These are phyloP conservation scores for Steromphala cineraria DNA, from an alignment of 2,888 invertebrate genomes.

Conservation along the genomic window DNA sequence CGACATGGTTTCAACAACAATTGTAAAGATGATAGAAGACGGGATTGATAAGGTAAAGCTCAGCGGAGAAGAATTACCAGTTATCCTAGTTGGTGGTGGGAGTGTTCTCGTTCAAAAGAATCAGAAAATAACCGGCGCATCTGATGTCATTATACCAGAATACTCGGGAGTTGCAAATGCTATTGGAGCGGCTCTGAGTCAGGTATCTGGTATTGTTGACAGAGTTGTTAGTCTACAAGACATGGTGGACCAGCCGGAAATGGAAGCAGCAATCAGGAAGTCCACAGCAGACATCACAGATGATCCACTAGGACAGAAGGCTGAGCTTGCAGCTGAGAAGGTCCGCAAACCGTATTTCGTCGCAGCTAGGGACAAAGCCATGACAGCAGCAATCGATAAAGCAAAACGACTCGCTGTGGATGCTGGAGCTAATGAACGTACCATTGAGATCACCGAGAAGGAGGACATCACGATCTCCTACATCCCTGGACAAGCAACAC, in stretches of 20 bases:
- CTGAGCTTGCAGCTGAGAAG: constrained; percentile 29
- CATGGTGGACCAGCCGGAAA: constrained; percentile 31
- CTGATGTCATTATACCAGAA: constrained; percentile 47
- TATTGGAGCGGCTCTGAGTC: constrained; percentile 71
- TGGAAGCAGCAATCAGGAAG: constrained; percentile 24
- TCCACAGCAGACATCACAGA: constrained; percentile 22
- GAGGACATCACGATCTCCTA: constrained; percentile 64
- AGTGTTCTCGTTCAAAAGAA: constrained; percentile 56
- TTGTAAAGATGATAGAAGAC: constrained; percentile 54
- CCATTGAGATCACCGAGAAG: constrained; percentile 50
- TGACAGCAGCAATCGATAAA: constrained; percentile 30
- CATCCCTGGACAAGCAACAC: constrained; percentile 64
- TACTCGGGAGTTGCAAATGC: constrained; percentile 71
- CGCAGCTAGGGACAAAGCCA: constrained; percentile 47
- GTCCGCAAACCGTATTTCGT: constrained; percentile 43
- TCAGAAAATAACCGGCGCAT: constrained; percentile 46
- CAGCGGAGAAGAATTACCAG: constrained; percentile 52
- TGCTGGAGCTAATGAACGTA: constrained; percentile 43
- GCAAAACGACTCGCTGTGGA: constrained; percentile 28
- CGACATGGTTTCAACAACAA: constrained; percentile 43
- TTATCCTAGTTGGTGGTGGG: constrained; percentile 70
- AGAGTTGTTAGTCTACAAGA: constrained; percentile 51
- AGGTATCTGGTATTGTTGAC: constrained; percentile 63
- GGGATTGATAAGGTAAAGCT: constrained; percentile 65
- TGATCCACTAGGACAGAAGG: constrained; percentile 28